These are phyloP conservation scores for Poeciliopsis turneri DNA, from an alignment of 2,797 vertebrate genomes.

Conservation along the genomic window DNA sequence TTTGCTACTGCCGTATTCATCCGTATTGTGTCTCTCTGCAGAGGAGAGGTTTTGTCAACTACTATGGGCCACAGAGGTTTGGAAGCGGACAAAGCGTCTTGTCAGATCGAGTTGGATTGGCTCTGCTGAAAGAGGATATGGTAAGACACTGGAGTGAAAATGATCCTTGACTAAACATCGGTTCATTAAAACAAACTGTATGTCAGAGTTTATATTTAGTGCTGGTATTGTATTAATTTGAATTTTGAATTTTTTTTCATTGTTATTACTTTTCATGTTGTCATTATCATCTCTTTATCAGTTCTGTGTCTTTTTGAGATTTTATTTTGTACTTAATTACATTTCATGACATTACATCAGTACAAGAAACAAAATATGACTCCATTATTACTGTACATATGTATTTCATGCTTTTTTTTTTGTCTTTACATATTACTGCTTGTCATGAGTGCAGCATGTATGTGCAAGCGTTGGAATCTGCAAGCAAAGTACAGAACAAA, in stretches of 20 bases:
- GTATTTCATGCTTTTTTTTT: neutral
- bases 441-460: neutral
- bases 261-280: neutral
- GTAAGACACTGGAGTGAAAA: slow-evolving; percentile 73
- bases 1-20: neutral
- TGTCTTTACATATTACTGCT: neutral
- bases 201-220: neutral
- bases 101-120: slow-evolving; percentile 90
- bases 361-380: neutral
- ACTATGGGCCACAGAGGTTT: slow-evolving; percentile 95
- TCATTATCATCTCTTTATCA: neutral
- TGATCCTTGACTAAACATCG: neutral
- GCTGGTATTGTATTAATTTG: neutral
- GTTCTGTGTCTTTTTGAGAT: neutral
- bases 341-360: neutral
- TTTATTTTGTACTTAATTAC: neutral
- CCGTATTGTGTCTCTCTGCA: slow-evolving; percentile 53
- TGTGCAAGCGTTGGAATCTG: neutral
- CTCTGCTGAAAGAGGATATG: slow-evolving; percentile 90
- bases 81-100: slow-evolving; percentile 86
- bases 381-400: neutral
- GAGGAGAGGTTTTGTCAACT: slow-evolving; percentile 93
- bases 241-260: neutral
- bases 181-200: neutral
- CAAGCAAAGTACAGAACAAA: neutral